phyloP scores from a whole-genome alignment of 2,797 vertebrate genomes.

The Chaenodraco wilsoni region DNA sequence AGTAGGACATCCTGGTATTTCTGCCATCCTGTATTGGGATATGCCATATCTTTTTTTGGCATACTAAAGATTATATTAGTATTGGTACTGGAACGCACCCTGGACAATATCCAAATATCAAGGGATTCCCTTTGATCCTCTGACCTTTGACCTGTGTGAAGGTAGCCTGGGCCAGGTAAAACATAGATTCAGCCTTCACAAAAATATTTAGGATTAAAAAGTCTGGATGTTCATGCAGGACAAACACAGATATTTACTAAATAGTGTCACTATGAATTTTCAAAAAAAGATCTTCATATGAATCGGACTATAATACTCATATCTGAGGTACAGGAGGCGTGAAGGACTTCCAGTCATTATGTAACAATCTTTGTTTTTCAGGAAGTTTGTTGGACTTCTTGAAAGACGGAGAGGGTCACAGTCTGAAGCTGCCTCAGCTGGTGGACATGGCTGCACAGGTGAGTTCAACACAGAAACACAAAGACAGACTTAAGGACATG shows the following conservation, averaged over 20 bases:
- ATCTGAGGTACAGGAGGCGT: background rate
- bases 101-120: background rate
- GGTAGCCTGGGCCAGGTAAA: constrained; percentile 6
- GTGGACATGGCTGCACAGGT: constrained; percentile 98
- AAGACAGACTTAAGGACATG: background rate
- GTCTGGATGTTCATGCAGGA: background rate
- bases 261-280: background rate
- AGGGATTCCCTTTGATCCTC: constrained; percentile 22
- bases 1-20: too few species aligned
- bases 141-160: constrained; percentile 33
- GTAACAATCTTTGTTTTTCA: constrained; percentile 57
- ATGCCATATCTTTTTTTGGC: too few species aligned
- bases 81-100: too few species aligned
- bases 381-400: constrained; percentile 96
- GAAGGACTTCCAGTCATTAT: constrained; percentile 6
- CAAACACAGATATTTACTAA: background rate
- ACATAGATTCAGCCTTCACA: constrained; percentile 11
- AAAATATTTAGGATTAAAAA: constrained; percentile 12
- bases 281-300: background rate
- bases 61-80: too few species aligned
- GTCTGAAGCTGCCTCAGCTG: constrained; percentile 91
- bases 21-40: too few species aligned
- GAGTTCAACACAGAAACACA: constrained; percentile 27
- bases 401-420: constrained; percentile 89
- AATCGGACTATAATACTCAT: background rate